Evolutionary conservation across 2,888 invertebrate species (phyloP).

Genomic region (Coleophora deauratella): DNA sequence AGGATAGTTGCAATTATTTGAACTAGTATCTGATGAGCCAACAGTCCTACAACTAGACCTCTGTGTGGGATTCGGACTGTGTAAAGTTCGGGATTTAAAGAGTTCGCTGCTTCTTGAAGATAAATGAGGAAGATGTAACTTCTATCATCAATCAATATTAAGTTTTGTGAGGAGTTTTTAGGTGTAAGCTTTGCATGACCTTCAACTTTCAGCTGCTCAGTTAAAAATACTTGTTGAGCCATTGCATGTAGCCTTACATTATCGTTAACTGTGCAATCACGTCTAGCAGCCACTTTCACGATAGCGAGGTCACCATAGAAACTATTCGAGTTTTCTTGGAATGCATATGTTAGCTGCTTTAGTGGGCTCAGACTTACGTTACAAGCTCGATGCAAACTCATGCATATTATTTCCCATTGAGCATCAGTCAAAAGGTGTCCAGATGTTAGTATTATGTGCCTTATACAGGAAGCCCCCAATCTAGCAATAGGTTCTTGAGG

Average conservation of each 20-base stretch:
- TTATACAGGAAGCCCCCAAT: slow-evolving; percentile 92
- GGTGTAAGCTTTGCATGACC: slow-evolving; percentile 43
- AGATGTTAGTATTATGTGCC: slow-evolving; percentile 88
- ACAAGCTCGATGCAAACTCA: slow-evolving; percentile 87
- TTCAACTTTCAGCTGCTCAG: slow-evolving; percentile 63
- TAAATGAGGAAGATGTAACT: slow-evolving; percentile 92
- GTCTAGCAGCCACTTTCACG: slow-evolving; percentile 93
- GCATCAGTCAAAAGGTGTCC: slow-evolving; percentile 85
- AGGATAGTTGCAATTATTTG: slow-evolving; percentile 92
- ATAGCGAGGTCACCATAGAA: slow-evolving; percentile 95
- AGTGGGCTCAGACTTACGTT: slow-evolving; percentile 90
- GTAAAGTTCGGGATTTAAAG: slow-evolving; percentile 83
- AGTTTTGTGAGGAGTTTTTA: slow-evolving; percentile 55
- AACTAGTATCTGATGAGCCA: slow-evolving; percentile 93
- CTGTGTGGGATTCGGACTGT: slow-evolving; percentile 90
- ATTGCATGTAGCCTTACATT: slow-evolving; percentile 89
- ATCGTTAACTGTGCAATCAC: slow-evolving; percentile 89
- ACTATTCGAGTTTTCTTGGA: slow-evolving; percentile 92
- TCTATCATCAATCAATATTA: slow-evolving; percentile 82
- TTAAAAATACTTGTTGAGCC: slow-evolving; percentile 90
- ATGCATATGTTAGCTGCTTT: slow-evolving; percentile 91
- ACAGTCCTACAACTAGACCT: slow-evolving; percentile 88
- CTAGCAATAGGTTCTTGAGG: slow-evolving; percentile 92
- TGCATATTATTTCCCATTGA: slow-evolving; percentile 91
- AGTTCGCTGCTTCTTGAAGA: slow-evolving; percentile 81